These are phyloP conservation scores for Noctuana brunneofusca DNA, from an alignment of 2,888 invertebrate species.

Conservation along the genomic window DNA sequence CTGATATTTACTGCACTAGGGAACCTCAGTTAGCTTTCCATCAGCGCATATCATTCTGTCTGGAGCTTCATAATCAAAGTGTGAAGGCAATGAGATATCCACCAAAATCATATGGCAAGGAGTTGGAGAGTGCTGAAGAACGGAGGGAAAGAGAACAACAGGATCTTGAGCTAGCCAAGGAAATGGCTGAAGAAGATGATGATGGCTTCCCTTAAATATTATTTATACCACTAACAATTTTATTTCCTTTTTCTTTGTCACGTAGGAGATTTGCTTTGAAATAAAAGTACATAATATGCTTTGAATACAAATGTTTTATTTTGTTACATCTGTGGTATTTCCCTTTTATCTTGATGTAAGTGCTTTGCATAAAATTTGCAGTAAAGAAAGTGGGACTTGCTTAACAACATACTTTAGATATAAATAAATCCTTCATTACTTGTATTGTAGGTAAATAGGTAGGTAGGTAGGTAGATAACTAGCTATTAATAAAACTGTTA, in stretches of 20 bases:
- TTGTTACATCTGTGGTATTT: background rate
- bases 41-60: constrained; percentile 97
- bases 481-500: no score
- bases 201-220: constrained; percentile 87
- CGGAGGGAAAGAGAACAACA: constrained; percentile 98
- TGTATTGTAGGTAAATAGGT: no score
- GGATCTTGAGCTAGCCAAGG: constrained; percentile 99
- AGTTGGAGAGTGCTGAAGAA: constrained; percentile 98
- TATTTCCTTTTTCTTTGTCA: constrained; percentile 10
- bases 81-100: constrained; percentile 99
- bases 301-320: constrained; percentile 26
- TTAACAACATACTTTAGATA: no score
- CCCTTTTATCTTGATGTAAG: background rate
- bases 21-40: constrained; percentile 98
- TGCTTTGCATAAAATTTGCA: background rate
- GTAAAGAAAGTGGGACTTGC: background rate
- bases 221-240: constrained; percentile 14
- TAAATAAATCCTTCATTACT: no score
- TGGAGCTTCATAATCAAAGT: constrained; percentile 99
- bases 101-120: constrained; percentile 98
- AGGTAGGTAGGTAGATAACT: no score
- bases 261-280: constrained; percentile 20
- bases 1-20: constrained; percentile 97
- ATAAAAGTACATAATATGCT: constrained; percentile 14
- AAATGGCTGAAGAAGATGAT: constrained; percentile 99